Evolutionary conservation across 2,113 vertebrate genomes (phyloP).

Genomic region (Mungos mungo): DNA sequence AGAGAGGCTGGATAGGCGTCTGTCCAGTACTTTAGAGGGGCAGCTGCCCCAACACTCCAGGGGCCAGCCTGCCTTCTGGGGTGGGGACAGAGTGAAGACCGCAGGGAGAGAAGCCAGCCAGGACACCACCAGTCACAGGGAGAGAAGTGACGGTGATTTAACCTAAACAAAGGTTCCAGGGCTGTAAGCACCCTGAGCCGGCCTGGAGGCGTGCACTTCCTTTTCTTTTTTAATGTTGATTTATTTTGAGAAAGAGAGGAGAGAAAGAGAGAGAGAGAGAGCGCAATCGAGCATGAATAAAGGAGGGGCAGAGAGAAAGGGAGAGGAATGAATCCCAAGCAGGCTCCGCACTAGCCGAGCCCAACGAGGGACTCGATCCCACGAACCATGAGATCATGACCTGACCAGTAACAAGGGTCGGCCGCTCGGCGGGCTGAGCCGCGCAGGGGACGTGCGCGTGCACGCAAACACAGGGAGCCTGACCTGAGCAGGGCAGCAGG

Average conservation of each 20-base stretch:
- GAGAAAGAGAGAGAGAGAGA: too few relatives aligned
- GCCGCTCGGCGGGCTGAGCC: too few relatives aligned
- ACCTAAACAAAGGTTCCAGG: not conserved
- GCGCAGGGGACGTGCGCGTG: too few relatives aligned
- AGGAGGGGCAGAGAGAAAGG: too few relatives aligned
- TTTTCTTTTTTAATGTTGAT: too few relatives aligned
- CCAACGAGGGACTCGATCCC: too few relatives aligned
- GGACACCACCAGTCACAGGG: not conserved
- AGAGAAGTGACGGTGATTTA: not conserved
- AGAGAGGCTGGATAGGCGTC: not conserved
- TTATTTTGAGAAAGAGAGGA: too few relatives aligned
- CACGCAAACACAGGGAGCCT: not conserved
- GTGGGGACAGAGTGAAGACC: not conserved
- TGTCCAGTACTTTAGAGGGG: not conserved
- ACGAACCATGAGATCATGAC: too few relatives aligned
- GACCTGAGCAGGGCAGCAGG: not conserved
- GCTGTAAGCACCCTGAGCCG: not conserved
- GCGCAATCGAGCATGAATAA: too few relatives aligned
- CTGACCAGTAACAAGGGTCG: too few relatives aligned
- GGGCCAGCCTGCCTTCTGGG: not conserved
- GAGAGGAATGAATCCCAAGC: too few relatives aligned
- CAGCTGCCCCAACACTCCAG: rapidly evolving
- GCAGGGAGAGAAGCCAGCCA: not conserved
- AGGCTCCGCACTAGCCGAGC: too few relatives aligned
- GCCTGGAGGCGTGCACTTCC: not conserved